These are phyloP conservation scores for Pygocentrus nattereri DNA, from an alignment of 2,797 vertebrate genomes.

Conservation along the genomic window DNA sequence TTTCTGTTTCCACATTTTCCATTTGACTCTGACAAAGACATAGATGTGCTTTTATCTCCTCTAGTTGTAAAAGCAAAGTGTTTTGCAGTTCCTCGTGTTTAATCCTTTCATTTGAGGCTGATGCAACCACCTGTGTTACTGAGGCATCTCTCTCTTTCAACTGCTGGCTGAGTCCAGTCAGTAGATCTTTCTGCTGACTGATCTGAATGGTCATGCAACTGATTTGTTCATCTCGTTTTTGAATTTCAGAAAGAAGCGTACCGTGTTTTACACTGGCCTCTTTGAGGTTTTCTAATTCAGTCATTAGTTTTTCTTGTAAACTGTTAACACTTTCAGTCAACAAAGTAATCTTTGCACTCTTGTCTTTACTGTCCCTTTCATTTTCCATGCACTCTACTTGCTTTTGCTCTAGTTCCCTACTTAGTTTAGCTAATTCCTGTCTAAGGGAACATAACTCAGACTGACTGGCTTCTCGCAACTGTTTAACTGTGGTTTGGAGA, in stretches of 20 bases:
- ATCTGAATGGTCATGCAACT: slow-evolving; percentile 79
- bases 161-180: slow-evolving; percentile 83
- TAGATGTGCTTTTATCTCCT: slow-evolving; percentile 69
- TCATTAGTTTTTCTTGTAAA: slow-evolving; percentile 67
- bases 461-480: slow-evolving; percentile 65
- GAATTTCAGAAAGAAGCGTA: slow-evolving; percentile 66
- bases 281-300: slow-evolving; percentile 64
- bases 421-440: slow-evolving; percentile 64
- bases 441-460: slow-evolving; percentile 70
- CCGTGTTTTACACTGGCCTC: slow-evolving; percentile 63
- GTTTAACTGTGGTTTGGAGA: slow-evolving; percentile 73
- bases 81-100: slow-evolving; percentile 77
- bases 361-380: slow-evolving; percentile 63
- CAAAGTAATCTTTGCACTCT: slow-evolving; percentile 60
- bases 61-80: slow-evolving; percentile 69
- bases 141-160: slow-evolving; percentile 83
- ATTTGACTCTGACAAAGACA: slow-evolving; percentile 61
- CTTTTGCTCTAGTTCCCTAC: slow-evolving; percentile 61
- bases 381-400: slow-evolving; percentile 67
- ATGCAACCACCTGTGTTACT: slow-evolving; percentile 80
- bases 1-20: slow-evolving; percentile 66
- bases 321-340: slow-evolving; percentile 71
- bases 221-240: slow-evolving; percentile 75
- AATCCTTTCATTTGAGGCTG: slow-evolving; percentile 83
- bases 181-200: slow-evolving; percentile 85